Evolutionary conservation across 2,797 vertebrate genomes (phyloP), one percentile per base, ranked within the genome.

Genomic region (Huso huso): DNA sequence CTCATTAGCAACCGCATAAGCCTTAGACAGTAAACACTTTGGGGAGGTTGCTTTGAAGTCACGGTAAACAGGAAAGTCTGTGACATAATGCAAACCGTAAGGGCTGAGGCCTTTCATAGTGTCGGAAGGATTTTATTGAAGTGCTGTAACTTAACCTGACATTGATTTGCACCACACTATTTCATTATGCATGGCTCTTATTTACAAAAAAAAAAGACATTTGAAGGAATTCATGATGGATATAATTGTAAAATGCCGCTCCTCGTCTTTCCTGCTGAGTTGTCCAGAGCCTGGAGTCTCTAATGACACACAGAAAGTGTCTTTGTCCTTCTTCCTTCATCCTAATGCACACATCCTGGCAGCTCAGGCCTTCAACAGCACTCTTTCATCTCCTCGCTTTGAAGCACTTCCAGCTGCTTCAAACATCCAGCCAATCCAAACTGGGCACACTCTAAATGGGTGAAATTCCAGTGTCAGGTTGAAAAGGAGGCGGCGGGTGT

Each of bases 341-440:
- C 59, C 57, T 66, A 59, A 66, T 66, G 57, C 65, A 67, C 6
- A 48, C 57, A 67, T 61, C 65, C 4, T 58, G n/a, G 58, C 60
- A 15, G 60, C 61, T 68, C 50, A 13, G 23, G 7, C 48, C 23
- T 55, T 63, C 52, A 59, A 48, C 61, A 11, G 4, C 50, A 37
- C 11, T 4, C 61, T 60, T 64, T 66, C 18, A 70, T 70, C 53
- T 62, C 49, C 15, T 7, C 61, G 23, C 68, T 70, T 70, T 70
- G 69, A 70, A 66, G 65, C 55, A 23, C 18, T 52, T 62, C 61
- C 65, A 70, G 61, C 49, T 58, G 52, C 65, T 63, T 66, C 64
- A 4, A 15, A 58, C 48, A 60, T 48, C 48, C 48, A 50, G 64
- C 61, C 62, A 65, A 23, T 51, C 62, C 62, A 37, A 18, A 49